Base-by-base conservation (phyloP, 2,888 invertebrate genomes). In the Plemyria rubiginata region DNA sequence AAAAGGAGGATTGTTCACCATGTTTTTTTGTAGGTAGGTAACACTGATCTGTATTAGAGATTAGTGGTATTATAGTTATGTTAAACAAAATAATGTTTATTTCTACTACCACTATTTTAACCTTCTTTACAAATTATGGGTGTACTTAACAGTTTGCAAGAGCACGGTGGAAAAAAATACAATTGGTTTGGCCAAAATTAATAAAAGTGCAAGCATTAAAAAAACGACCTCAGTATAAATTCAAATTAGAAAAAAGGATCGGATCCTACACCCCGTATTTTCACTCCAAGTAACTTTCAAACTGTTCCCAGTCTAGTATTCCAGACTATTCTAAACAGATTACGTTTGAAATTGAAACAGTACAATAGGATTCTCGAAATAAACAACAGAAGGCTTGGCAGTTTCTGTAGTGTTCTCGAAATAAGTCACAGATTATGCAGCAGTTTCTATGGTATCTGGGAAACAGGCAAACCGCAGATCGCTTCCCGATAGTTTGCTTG, bases 401-500 rank as follows among this genome's bases (percentile, higher is more conserved):
- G 45, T 45, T 54, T 43, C 45, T 54, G 9, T 16, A 51, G 12
- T 11, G n/a, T 22, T 48, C 28, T 45, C 15, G 43, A 43, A 43
- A 43, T 43, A 43, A 36, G 15, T 38, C 38, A 38, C 38, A 38
- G 12, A 51, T 2, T 2, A 3, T 16, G 2, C 9, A 51, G 4
- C 38, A 51, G 38, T 40, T 51, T n/a, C 4, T 51, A 51, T 36
- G 13, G n/a, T 0, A 40, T 22, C n/a, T 22, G 4, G 40, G 6
- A 49, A 41, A 52, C 28, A 52, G 40, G 22, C 16, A 36, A 56
- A 56, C 49, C 41, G 22, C 43, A 15, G 16, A 50, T 29, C 32
- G 13, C 41, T 50, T 50, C 41, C 15, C 8, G 41, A 50, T 54
- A 54, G 48, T 40, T 48, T 9, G 48, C 55, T 40, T 48, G 5